Evolutionary conservation across 1,140 invertebrate species (phyloP).

Genomic region (Panagrolaimus sp.): DNA sequence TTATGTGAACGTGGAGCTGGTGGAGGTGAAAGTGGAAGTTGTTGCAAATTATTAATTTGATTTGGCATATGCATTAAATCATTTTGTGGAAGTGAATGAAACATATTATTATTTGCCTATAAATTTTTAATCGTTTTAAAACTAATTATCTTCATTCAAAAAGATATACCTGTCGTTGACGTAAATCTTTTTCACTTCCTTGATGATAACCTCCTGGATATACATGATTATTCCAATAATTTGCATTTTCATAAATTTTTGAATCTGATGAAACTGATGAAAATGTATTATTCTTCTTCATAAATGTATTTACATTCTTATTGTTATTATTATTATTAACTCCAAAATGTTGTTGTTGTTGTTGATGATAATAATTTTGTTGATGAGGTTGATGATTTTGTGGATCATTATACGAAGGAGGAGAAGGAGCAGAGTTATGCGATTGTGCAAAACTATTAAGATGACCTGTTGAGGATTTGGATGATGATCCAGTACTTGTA

Average conservation of each 20-base stretch:
- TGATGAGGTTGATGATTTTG: too few relatives aligned
- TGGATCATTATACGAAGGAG: background rate
- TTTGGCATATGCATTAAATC: background rate
- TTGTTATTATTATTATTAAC: background rate
- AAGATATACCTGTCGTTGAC: background rate
- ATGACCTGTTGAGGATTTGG: background rate
- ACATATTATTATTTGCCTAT: too few relatives aligned
- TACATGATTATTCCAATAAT: background rate
- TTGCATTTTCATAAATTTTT: background rate
- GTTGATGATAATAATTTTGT: background rate
- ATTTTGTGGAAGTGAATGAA: background rate
- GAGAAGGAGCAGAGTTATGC: conserved; percentile 4
- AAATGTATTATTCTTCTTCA: background rate
- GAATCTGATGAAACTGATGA: background rate
- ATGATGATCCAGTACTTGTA: background rate
- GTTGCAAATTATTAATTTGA: background rate
- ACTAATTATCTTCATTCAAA: too few relatives aligned
- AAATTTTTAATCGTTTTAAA: too few relatives aligned
- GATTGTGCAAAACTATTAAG: conserved; percentile 7
- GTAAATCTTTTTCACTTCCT: background rate
- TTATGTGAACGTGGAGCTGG: background rate
- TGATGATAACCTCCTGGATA: conserved; percentile 6
- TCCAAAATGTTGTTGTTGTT: background rate
- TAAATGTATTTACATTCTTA: background rate
- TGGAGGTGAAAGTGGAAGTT: background rate